phyloP scores from a whole-genome alignment of 2,888 invertebrate species.

The Cetonia aurata region DNA sequence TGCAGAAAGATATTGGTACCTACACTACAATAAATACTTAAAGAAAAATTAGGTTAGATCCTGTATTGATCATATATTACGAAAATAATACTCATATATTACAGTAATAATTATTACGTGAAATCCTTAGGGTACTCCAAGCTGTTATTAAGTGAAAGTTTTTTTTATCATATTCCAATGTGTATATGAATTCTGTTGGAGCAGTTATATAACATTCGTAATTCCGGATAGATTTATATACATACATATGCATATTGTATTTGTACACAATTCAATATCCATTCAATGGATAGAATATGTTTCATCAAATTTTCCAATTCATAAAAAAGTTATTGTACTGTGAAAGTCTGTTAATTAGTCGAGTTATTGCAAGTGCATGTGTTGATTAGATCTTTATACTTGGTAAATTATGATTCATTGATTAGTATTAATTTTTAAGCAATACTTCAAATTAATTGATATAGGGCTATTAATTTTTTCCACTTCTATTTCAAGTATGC shows the following conservation, averaged over 20 bases:
- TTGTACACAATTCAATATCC: background rate
- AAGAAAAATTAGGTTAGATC: slow-evolving; percentile 14
- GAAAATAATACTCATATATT: background rate
- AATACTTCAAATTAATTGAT: background rate
- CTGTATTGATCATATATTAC: slow-evolving; percentile 4
- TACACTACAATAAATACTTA: background rate
- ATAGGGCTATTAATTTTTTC: background rate
- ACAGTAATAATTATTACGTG: slow-evolving; percentile 9
- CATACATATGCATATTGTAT: background rate
- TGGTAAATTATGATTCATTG: background rate
- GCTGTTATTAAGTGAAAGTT: slow-evolving; percentile 26
- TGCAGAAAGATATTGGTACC: no score
- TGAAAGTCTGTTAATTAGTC: background rate
- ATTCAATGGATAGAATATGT: background rate
- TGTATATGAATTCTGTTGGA: background rate
- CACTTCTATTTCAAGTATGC: background rate
- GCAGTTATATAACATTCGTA: slow-evolving; percentile 32
- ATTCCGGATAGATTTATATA: slow-evolving; percentile 1
- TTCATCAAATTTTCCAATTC: slow-evolving; percentile 14
- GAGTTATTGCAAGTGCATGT: background rate
- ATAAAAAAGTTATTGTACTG: slow-evolving; percentile 25
- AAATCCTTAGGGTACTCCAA: slow-evolving; percentile 8
- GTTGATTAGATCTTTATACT: slow-evolving; percentile 2
- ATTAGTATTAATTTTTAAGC: background rate
- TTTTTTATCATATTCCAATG: slow-evolving; percentile 1